Conservation (phyloP, 2,113 vertebrate species). For the Lichenostomus cassidix region DNA sequence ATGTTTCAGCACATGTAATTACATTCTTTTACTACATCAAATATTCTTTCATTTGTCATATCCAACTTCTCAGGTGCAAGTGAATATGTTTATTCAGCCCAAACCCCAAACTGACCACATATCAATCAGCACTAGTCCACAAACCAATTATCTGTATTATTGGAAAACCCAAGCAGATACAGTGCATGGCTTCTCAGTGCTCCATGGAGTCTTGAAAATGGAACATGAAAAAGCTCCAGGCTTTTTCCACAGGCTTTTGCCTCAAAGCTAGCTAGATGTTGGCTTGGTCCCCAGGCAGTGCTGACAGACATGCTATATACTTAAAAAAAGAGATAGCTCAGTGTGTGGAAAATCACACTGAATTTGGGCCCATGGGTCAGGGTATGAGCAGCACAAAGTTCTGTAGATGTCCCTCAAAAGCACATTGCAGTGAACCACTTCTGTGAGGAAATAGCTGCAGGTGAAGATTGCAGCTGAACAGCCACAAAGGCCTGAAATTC, state of each 20-base stretch:
- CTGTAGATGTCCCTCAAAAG: neutral
- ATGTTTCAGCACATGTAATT: neutral
- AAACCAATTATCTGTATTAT: neutral
- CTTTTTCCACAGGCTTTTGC: neutral
- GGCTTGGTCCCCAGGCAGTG: neutral
- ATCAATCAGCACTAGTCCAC: neutral
- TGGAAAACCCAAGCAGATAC: neutral
- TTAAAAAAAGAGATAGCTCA: neutral
- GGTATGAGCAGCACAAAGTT: accelerated
- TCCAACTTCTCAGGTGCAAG: neutral
- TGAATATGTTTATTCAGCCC: neutral
- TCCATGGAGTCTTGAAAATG: neutral
- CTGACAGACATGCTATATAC: neutral
- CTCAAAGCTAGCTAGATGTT: neutral
- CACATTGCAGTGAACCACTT: accelerated
- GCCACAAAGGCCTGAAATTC: neutral
- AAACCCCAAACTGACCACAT: neutral
- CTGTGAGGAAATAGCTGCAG: neutral
- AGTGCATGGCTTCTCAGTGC: neutral
- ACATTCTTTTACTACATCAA: neutral
- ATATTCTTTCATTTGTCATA: neutral
- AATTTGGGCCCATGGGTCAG: neutral
- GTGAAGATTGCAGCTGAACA: neutral
- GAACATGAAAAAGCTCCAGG: neutral
- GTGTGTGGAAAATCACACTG: neutral